Evolutionary conservation across 1,140 invertebrate genomes (phyloP), one percentile per base, ranked within the genome.

Genomic region (Trissolcus basalis): DNA sequence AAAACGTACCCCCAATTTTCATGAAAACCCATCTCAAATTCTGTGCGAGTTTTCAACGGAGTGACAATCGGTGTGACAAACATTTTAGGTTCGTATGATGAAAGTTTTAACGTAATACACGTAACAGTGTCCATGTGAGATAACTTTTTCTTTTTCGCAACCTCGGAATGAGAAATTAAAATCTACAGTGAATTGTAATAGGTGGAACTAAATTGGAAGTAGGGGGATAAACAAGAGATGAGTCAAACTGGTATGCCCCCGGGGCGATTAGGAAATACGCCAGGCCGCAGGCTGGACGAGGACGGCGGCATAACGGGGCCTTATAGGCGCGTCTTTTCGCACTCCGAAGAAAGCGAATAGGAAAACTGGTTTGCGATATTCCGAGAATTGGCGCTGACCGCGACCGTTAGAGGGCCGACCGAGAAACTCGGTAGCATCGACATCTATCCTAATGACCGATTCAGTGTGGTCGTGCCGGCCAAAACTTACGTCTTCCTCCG

Each of bases 401-500:
- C 59, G 55, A 65, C 70, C 70, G 70, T 73, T 73, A 64, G 54
- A 13, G 35, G 13, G n/a, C 35, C 56, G 55, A 44, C 43, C 65
- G 48, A 59, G 55, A 61, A 59, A 53, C 43, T 49, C 13, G 33
- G 33, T 11, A 14, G 60, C n/a, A 9, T 15, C 13, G 35, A 56
- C 39, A 33, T 44, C 60, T 41, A 12, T 73, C 43, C 55, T 65
- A 73, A 73, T 65, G 54, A 60, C 60, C 55, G 49, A 55, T 73
- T 73, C n/a, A n/a, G n/a, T n/a, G n/a, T n/a, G n/a, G n/a, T n/a
- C n/a, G n/a, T n/a, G n/a, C n/a, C n/a, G 44, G 65, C 60, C 65
- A 67, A 67, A 45, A 90, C 89, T 86, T 89, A 91, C 88, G 72
- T 90, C 89, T 15, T 90, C 90, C 4, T 78, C 82, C 19, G 19